These are phyloP conservation scores for Harpagus bidentatus DNA, from an alignment of 2,113 vertebrate species.

Conservation along the genomic window DNA sequence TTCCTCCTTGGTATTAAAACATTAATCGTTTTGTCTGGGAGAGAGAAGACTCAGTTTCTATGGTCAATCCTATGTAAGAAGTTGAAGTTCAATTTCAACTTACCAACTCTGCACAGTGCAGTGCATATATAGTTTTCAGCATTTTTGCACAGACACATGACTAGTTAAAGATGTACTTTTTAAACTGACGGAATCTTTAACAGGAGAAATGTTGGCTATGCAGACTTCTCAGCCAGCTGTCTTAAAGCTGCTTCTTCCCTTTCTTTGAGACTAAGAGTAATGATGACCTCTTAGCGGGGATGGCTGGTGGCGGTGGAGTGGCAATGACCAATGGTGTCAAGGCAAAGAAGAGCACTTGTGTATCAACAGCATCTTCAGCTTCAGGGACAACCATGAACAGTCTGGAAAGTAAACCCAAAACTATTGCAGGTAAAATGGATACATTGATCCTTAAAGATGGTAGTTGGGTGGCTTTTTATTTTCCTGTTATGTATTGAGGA, in stretches of 20 bases:
- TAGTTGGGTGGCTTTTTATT: background rate
- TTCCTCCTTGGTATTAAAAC: background rate
- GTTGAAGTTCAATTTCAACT: background rate
- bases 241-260: background rate
- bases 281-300: constrained; percentile 90
- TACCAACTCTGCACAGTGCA: background rate
- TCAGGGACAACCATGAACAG: constrained; percentile 66
- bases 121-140: background rate
- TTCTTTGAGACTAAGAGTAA: constrained; percentile 88
- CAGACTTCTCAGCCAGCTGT: background rate
- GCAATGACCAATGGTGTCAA: constrained; percentile 81
- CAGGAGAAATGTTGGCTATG: background rate
- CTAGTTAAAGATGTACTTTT: background rate
- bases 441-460: background rate
- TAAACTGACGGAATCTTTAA: background rate
- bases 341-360: constrained; percentile 78
- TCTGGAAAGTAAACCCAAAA: constrained; percentile 82
- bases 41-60: background rate
- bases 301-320: constrained; percentile 83
- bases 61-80: background rate
- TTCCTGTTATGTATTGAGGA: background rate
- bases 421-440: constrained; percentile 73
- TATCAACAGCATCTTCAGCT: constrained; percentile 59
- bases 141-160: background rate
- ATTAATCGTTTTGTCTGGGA: background rate